A percentile compares a stretch with the other conserved stretches of the same genome.
These are phyloP conservation scores for Eupithecia pulchellata DNA, from an alignment of 2,888 invertebrate genomes.

Conservation along the genomic window DNA sequence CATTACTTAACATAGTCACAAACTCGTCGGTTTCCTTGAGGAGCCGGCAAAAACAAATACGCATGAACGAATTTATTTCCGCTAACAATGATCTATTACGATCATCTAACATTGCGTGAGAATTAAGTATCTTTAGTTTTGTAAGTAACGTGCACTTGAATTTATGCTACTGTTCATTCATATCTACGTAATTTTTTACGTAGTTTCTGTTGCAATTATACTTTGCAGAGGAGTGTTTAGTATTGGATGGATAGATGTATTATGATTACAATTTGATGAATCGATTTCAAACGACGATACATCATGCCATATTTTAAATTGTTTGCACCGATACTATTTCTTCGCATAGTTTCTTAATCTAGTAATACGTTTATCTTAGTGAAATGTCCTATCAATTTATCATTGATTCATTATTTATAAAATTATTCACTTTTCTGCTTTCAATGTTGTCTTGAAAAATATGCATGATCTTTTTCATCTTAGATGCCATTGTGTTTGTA, in stretches of 20 bases:
- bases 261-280: neutral
- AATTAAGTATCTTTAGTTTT: constrained; percentile 15
- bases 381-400: neutral
- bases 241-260: neutral
- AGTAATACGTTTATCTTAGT: neutral
- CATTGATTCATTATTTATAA: neutral
- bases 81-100: constrained; percentile 33
- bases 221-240: neutral
- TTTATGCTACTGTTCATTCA: constrained; percentile 19
- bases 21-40: neutral
- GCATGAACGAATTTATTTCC: constrained; percentile 27
- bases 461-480: constrained; percentile 58
- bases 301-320: neutral
- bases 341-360: neutral
- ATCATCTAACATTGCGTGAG: constrained; percentile 34
- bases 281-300: neutral
- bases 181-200: constrained; percentile 1
- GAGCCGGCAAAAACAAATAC: constrained; percentile 7
- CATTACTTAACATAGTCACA: neutral
- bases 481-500: constrained; percentile 45
- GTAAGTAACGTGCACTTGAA: constrained; percentile 23
- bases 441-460: constrained; percentile 63
- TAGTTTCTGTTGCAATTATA: neutral
- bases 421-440: constrained; percentile 55
- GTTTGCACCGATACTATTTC: neutral